Conservation (phyloP, 2,888 invertebrate species). For the Tanytarsus gracilentus region DNA sequence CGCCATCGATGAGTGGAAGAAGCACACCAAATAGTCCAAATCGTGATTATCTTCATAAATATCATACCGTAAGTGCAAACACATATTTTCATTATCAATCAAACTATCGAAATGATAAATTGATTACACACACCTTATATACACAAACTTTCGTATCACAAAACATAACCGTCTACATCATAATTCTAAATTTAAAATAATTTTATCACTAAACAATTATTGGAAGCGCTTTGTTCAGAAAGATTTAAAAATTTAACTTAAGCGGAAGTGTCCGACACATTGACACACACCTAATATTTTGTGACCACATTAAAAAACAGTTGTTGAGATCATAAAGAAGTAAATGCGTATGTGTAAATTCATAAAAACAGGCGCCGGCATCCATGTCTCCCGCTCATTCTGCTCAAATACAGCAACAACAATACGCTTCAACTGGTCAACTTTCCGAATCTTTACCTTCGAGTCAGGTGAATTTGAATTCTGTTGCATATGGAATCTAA, state of each 20-base stretch:
- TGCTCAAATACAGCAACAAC: too few relatives aligned
- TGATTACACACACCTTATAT: not conserved
- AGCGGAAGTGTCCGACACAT: not conserved
- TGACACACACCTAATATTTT: not conserved
- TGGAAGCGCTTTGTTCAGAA: conserved; percentile 1
- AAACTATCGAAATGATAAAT: not conserved
- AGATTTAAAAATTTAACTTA: not conserved
- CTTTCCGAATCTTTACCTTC: conserved; percentile 69
- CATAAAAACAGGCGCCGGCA: conserved; percentile 67
- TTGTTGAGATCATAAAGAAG: conserved; percentile 27
- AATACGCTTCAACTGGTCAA: conserved; percentile 57
- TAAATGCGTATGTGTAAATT: conserved; percentile 30
- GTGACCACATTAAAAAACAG: not conserved
- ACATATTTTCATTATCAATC: not conserved
- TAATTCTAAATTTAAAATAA: not conserved
- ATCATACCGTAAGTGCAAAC: conserved; percentile 75
- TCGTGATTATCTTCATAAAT: conserved; percentile 81
- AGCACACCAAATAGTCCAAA: conserved; percentile 82
- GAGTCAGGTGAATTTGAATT: conserved; percentile 57
- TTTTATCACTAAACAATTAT: not conserved
- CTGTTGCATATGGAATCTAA: not conserved
- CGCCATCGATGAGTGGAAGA: conserved; percentile 81
- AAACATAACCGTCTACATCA: not conserved
- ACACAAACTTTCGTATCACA: not conserved
- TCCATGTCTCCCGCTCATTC: conserved; percentile 83